These are phyloP conservation scores for Poecile montanus DNA, from an alignment of 2,797 vertebrate species.

Conservation along the genomic window DNA sequence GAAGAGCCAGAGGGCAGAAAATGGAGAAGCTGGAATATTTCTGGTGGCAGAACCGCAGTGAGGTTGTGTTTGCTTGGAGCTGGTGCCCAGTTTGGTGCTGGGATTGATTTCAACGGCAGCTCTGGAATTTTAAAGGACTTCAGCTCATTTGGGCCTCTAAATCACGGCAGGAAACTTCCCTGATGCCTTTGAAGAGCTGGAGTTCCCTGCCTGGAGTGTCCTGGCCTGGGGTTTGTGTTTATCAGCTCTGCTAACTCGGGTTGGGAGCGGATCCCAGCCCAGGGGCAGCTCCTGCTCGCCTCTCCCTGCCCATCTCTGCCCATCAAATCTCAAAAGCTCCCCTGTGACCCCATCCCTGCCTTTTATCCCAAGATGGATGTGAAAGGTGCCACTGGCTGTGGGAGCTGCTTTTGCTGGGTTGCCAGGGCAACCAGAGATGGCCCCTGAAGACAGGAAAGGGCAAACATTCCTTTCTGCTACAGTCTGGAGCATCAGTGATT, in stretches of 20 bases:
- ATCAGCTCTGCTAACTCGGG: neutral
- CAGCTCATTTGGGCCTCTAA: neutral
- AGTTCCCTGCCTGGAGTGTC: neutral
- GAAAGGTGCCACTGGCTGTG: neutral
- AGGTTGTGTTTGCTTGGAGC: neutral
- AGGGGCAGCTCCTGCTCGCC: neutral
- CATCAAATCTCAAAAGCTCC: neutral
- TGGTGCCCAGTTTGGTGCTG: neutral
- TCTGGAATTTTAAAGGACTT: neutral
- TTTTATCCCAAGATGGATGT: neutral
- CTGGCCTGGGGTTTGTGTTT: neutral
- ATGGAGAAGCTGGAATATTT: neutral
- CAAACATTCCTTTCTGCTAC: slow-evolving; percentile 70
- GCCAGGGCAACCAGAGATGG: slow-evolving; percentile 83
- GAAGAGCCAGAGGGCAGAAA: neutral
- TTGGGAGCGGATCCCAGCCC: neutral
- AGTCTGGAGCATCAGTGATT: slow-evolving; percentile 76
- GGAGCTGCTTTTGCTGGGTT: slow-evolving; percentile 72
- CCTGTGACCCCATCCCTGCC: slow-evolving; percentile 1
- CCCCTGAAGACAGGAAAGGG: slow-evolving; percentile 79
- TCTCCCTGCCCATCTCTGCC: neutral
- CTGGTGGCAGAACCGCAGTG: accelerated
- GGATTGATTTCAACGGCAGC: neutral
- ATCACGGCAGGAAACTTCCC: neutral
- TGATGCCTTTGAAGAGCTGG: neutral